These are phyloP conservation scores for Poecilia gillii DNA, from an alignment of 2,797 vertebrate genomes.

Conservation along the genomic window DNA sequence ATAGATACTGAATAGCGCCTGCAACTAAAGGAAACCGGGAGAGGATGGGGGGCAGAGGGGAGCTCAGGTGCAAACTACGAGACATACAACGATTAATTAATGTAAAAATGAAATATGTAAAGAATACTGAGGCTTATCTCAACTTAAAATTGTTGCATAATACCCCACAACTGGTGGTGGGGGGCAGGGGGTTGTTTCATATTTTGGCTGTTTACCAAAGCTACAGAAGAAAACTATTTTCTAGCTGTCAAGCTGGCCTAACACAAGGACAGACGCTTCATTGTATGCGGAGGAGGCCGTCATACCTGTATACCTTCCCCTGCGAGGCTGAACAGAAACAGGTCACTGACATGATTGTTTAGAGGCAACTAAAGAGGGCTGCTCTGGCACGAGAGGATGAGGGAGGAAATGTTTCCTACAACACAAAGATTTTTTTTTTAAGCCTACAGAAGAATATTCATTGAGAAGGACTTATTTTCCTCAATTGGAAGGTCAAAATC, in stretches of 20 bases:
- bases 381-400: not conserved
- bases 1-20: conserved; percentile 62
- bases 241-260: not conserved
- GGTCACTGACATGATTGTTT: not conserved
- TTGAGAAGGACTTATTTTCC: not conserved
- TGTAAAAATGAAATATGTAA: not conserved
- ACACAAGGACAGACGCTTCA: not conserved
- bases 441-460: not conserved
- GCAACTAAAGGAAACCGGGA: conserved; percentile 63
- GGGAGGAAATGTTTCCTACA: not conserved
- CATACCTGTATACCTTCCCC: conserved; percentile 4
- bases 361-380: not conserved
- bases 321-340: not conserved
- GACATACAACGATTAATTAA: conserved; percentile 6
- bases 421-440: not conserved
- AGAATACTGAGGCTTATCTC: not conserved
- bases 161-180: not conserved
- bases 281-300: not conserved
- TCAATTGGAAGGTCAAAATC: not conserved
- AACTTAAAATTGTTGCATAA: not conserved
- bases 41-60: conserved; percentile 28
- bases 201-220: not conserved
- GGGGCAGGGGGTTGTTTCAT: too few relatives aligned
- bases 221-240: not conserved
- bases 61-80: conserved; percentile 57